Evolutionary conservation across 2,113 vertebrate species (phyloP).

Genomic region (Mus musculus): GRCm39 chr7:113670501-113671000

Average conservation of each 20-base stretch:
- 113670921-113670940: slow-evolving; percentile 15
- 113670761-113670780: slow-evolving; percentile 73
- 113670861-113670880: slow-evolving; percentile 78
- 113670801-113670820: slow-evolving; percentile 55
- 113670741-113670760: slow-evolving; percentile 21
- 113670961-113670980: slow-evolving; percentile 34
- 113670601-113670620: neutral
- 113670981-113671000: slow-evolving; percentile 1
- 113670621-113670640: neutral
- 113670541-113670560: neutral
- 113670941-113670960: neutral
- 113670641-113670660: neutral
- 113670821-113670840: slow-evolving; percentile 55
- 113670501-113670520: neutral
- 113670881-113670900: slow-evolving; percentile 66
- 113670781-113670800: slow-evolving; percentile 70
- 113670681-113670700: neutral
- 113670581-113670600: neutral
- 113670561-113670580: neutral
- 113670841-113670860: slow-evolving; percentile 81
- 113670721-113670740: slow-evolving; percentile 10
- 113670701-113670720: slow-evolving; percentile 26
- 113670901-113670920: slow-evolving; percentile 40
- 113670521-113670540: neutral
- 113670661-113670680: neutral